A percentile compares a stretch with the other conserved stretches of the same genome.
Evolutionary conservation across 92 coral and sea anemone species (phyloP).

Genomic region (Phenganax stokvisi): DNA sequence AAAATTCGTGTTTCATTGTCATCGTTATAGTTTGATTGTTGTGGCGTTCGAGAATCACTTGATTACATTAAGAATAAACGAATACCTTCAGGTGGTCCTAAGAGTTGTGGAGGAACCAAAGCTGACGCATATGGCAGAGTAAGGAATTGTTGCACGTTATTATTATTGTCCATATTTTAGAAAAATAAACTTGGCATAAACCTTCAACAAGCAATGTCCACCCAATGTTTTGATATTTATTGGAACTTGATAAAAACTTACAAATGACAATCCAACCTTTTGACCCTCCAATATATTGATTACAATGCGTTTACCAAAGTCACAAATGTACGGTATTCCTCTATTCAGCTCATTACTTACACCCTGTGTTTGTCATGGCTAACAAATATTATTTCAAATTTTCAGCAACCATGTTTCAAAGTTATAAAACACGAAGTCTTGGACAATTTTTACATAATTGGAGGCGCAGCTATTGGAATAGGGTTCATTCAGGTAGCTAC

Average conservation of each 20-base stretch:
- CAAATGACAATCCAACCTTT: too few relatives aligned
- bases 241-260: too few relatives aligned
- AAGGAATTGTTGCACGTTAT: neutral
- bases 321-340: too few relatives aligned
- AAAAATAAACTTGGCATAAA: too few relatives aligned
- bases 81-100: neutral
- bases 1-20: neutral
- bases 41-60: conserved; percentile 10
- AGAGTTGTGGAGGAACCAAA: conserved; percentile 20
- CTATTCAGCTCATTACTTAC: too few relatives aligned
- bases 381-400: neutral
- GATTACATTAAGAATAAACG: neutral
- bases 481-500: conserved; percentile 14
- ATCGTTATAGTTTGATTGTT: conserved; percentile 28
- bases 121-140: conserved; percentile 23
- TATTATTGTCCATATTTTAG: too few relatives aligned
- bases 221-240: too few relatives aligned
- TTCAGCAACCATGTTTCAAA: conserved; percentile 19
- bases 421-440: conserved; percentile 12
- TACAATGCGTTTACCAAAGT: too few relatives aligned
- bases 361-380: neutral
- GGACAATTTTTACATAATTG: conserved; percentile 22
- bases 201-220: too few relatives aligned
- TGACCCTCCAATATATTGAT: too few relatives aligned
- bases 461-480: conserved; percentile 24